phyloP scores from a whole-genome alignment of 1,140 invertebrate species.

The Zaprionus davidi region DNA sequence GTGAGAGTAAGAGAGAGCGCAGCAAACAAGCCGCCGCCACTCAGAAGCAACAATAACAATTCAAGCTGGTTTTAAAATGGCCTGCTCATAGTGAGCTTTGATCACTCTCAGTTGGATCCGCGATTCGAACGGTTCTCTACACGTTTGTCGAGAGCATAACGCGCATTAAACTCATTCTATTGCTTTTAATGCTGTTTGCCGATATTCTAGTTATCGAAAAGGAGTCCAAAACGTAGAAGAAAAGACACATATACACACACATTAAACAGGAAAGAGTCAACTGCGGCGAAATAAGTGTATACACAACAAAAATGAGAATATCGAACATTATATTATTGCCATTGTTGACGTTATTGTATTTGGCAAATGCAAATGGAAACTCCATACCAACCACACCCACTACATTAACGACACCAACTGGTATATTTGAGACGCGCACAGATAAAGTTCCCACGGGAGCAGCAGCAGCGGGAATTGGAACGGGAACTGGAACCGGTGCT shows the following conservation, averaged over 20 bases:
- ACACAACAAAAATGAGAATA: constrained; percentile 54
- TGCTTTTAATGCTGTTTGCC: constrained; percentile 8
- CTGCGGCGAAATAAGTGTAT: constrained; percentile 32
- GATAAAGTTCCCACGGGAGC: constrained; percentile 45
- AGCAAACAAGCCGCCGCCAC: too few relatives aligned
- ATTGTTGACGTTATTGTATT: constrained; percentile 37
- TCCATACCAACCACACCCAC: constrained; percentile 40
- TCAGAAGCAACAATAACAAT: constrained; percentile 20
- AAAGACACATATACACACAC: constrained; percentile 16
- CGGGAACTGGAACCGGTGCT: background rate
- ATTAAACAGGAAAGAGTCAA: constrained; percentile 26
- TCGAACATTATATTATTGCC: constrained; percentile 29
- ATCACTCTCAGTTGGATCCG: constrained; percentile 71
- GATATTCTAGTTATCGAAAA: constrained; percentile 18
- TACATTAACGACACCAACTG: constrained; percentile 65
- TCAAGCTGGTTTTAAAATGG: constrained; percentile 72
- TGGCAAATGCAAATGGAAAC: constrained; percentile 45
- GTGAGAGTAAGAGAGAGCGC: background rate
- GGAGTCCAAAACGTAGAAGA: constrained; percentile 32
- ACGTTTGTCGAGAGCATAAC: constrained; percentile 21
- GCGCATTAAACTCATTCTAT: constrained; percentile 26
- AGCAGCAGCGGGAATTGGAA: constrained; percentile 3
- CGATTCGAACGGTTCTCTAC: constrained; percentile 62
- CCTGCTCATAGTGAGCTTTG: constrained; percentile 40
- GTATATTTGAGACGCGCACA: constrained; percentile 67